Conservation (phyloP, 2,113 vertebrate species). For the Fregetta grallaria region DNA sequence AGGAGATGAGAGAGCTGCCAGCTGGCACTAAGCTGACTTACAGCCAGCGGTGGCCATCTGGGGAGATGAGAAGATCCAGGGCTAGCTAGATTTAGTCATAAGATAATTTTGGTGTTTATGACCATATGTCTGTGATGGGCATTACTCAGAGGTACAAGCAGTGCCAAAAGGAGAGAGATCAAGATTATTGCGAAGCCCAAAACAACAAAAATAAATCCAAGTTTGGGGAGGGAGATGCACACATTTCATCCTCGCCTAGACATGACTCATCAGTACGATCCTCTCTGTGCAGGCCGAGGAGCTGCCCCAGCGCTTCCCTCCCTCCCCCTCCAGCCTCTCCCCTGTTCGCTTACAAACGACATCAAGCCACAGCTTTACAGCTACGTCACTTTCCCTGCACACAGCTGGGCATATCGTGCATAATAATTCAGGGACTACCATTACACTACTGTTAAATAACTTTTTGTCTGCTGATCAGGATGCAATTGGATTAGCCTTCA, state of each 20-base stretch:
- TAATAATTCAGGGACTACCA: not conserved
- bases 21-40: not conserved
- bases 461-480: not conserved
- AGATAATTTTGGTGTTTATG: constrained; percentile 1
- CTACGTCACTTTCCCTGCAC: not conserved
- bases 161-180: not conserved
- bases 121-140: not conserved
- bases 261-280: not conserved
- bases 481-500: not conserved
- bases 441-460: not conserved
- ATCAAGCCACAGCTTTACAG: not conserved
- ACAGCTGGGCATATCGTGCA: not conserved
- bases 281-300: not conserved
- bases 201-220: constrained; percentile 7
- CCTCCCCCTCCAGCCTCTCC: not conserved
- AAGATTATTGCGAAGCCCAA: not conserved
- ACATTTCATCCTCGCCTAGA: not conserved
- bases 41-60: not conserved
- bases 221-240: not conserved
- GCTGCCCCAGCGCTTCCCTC: not conserved
- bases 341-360: not conserved
- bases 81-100: not conserved
- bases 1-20: not conserved
- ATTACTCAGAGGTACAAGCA: constrained; percentile 18
- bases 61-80: not conserved